These are phyloP conservation scores for Agapornis canus DNA, from an alignment of 2,797 vertebrate species.

Conservation along the genomic window DNA sequence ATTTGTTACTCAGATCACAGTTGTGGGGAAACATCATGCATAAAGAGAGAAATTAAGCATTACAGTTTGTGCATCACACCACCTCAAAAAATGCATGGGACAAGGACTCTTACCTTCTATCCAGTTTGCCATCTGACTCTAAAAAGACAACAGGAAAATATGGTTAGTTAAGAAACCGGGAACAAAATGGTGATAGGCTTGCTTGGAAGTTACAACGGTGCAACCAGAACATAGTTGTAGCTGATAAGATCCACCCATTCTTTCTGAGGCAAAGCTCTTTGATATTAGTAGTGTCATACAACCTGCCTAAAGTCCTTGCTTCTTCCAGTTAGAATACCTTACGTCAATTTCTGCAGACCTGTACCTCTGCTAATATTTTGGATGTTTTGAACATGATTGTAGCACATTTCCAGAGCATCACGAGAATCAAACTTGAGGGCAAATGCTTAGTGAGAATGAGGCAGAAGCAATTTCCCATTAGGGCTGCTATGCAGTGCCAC, in stretches of 20 bases:
- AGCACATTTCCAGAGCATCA: background rate
- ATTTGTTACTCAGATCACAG: background rate
- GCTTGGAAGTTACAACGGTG: background rate
- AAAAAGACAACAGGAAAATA: slow-evolving; percentile 9
- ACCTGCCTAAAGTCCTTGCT: background rate
- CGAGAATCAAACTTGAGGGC: background rate
- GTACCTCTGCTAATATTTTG: background rate
- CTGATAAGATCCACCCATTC: background rate
- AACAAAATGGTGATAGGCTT: background rate
- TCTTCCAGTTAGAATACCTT: background rate
- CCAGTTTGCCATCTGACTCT: slow-evolving; percentile 55
- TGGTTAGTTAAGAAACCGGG: background rate
- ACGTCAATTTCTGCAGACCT: background rate
- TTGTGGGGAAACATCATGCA: background rate
- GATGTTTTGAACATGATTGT: background rate
- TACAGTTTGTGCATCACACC: background rate
- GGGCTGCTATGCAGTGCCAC: background rate
- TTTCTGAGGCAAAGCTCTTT: background rate
- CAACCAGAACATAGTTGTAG: background rate
- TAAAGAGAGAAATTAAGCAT: background rate
- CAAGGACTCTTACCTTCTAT: slow-evolving; percentile 57
- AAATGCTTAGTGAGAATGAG: background rate
- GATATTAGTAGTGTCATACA: background rate
- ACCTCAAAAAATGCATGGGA: background rate
- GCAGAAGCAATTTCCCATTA: background rate